Base-by-base conservation (phyloP, 2,797 vertebrate genomes). In the Myripristis jacobus region DNA sequence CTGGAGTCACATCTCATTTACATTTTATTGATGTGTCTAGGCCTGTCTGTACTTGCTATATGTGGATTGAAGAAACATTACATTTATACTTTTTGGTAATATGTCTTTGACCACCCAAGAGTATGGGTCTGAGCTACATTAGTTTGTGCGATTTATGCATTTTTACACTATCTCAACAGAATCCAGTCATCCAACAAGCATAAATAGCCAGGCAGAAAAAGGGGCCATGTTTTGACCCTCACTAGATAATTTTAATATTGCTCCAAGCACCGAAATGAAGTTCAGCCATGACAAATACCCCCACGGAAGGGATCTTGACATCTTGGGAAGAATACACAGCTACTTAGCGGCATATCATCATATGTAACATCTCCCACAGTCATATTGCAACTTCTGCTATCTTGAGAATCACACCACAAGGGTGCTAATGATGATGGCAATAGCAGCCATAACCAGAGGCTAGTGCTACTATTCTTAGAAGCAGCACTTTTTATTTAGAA, bases 381-480 rank as follows among this genome's bases (percentile, higher is more conserved):
- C 81, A 85, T 79, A 71, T 36, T 18, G 75, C 66, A 77, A 52
- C 57, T 52, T 22, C 66, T 62, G 82, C 79, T 73, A 55, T 67
- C 75, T 70, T 66, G 78, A 88, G 82, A 86, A 75, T 88, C 80
- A 22, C 86, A 74, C 77, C 64, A 43, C 24, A 2, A 70, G 43
- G 82, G 79, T 80, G 86, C 77, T 88, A 87, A 90, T 88, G 85
- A 90, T 87, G 77, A 81, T 86, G 79, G 79, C 43, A 34, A 79
- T 85, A 31, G 11, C 77, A 78, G 77, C 70, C 22, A 4, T 81
- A 74, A 89, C 84, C 82, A 82, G 73, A 79, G 82, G 83, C 80
- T 34, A 79, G 77, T 21, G 43, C 44, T 9, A 68, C 82, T 91
- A 91, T 89, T 91, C 78, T 88, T 89, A 80, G 88, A 82, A 74